Percentiles rank a stretch among this genome's conserved stretches.
Conservation (phyloP, 2,888 invertebrate genomes). For the Lasioglossum malachurum region DNA sequence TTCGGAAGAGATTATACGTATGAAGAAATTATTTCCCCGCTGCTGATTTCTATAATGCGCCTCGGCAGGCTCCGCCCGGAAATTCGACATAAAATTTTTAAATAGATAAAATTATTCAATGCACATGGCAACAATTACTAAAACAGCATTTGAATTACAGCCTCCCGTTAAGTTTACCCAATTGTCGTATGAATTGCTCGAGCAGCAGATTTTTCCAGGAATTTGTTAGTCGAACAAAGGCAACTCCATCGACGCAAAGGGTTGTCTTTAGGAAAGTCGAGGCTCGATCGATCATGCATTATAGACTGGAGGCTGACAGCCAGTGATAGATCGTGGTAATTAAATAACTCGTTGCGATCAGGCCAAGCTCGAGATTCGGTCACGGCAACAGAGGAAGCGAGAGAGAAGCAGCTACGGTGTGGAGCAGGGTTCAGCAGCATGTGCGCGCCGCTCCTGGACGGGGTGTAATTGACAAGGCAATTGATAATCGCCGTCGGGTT, state of each 20-base stretch:
- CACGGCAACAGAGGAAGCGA: slow-evolving; percentile 47
- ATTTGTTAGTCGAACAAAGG: neutral
- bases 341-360: slow-evolving; percentile 83
- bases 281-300: slow-evolving; percentile 83
- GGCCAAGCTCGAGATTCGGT: slow-evolving; percentile 75
- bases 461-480: slow-evolving; percentile 82
- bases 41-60: neutral
- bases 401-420: neutral
- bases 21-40: neutral
- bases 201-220: neutral
- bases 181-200: no score
- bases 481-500: slow-evolving; percentile 80
- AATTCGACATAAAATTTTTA: neutral
- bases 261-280: slow-evolving; percentile 67
- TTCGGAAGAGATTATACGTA: neutral
- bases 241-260: slow-evolving; percentile 53
- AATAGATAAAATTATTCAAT: no score
- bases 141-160: neutral
- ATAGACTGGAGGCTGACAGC: slow-evolving; percentile 82
- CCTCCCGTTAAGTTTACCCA: neutral
- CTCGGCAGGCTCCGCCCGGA: neutral
- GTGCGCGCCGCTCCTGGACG: slow-evolving; percentile 76
- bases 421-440: slow-evolving; percentile 70
- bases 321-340: slow-evolving; percentile 84
- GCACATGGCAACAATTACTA: no score